Evolutionary conservation across 2,113 vertebrate genomes (phyloP), one percentile per base, ranked within the genome.

Genomic region (Carassius carassius): DNA sequence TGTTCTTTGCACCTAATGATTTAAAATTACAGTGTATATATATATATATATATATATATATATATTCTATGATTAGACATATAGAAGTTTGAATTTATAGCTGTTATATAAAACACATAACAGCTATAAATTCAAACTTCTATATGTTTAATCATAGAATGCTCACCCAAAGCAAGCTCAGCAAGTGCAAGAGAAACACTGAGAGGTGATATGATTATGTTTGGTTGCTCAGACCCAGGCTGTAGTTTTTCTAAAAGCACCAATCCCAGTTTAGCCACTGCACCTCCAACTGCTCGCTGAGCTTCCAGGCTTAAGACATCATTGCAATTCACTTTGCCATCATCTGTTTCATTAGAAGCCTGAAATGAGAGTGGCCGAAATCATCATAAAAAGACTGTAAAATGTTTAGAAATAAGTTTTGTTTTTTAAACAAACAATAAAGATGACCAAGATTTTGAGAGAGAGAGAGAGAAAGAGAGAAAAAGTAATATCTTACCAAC

Each of bases 161-260:
- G 56, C 84, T 47, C 65, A 97, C 96, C 96, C 91, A 97, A 90
- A 12, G 96, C 91, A 84, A 97, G 90, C 54, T 97, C 95, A 77
- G 96, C 94, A 54, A 97, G 86, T 7, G 94, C 93, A 17, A 97
- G 90, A 69, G 93, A 91, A 80, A 97, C 90, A 87, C 96, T 96
- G 84, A 97, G 87, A 3, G 96, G 96, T 0, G 96, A 97, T 85
- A 97, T 86, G 91, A 96, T 70, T 70, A 96, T 86, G 0, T 95
- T 97, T 77, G 92, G 91, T 23, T 89, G 83, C 56, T 90, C 89
- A 60, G 93, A 90, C 3, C 90, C 91, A 60, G 83, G 86, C 58
- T 95, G 89, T 37, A 95, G 89, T 81, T 94, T 87, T 81, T 90
- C 89, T 85, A 97, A 92, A 17, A 97, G 92, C 44, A 95, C 87